These are phyloP conservation scores for Drosophila kurseongensis DNA, from an alignment of 1,140 invertebrate genomes.

Conservation along the genomic window DNA sequence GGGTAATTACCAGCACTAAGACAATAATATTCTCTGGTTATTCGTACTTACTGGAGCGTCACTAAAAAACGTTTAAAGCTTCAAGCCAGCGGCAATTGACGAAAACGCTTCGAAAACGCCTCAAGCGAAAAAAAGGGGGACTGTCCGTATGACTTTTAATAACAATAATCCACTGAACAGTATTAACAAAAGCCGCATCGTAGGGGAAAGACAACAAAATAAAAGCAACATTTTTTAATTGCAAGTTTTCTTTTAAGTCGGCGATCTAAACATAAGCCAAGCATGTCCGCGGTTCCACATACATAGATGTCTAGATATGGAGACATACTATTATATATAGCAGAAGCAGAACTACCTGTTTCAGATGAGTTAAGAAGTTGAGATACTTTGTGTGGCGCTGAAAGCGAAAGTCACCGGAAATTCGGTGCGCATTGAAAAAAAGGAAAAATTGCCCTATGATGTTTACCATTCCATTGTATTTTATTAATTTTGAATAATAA, in stretches of 20 bases:
- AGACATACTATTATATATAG: neutral
- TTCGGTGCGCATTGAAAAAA: neutral
- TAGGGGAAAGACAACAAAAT: constrained; percentile 16
- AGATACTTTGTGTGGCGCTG: neutral
- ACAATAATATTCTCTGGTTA: constrained; percentile 32
- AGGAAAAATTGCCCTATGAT: neutral
- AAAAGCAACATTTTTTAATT: constrained; percentile 61
- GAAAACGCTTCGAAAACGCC: constrained; percentile 16
- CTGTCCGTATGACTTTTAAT: constrained; percentile 43
- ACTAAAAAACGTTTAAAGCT: constrained; percentile 72
- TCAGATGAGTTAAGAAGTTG: constrained; percentile 23
- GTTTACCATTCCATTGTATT: neutral
- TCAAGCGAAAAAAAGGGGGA: constrained; percentile 9
- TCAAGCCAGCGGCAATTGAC: constrained; percentile 47
- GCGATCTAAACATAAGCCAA: constrained; percentile 43
- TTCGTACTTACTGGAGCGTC: constrained; percentile 65
- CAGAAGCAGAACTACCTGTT: constrained; percentile 28
- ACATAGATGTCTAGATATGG: constrained; percentile 9
- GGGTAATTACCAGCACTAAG: constrained; percentile 46
- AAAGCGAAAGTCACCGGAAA: constrained; percentile 24
- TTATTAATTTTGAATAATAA: too few species aligned
- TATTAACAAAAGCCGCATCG: constrained; percentile 33
- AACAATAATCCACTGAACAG: constrained; percentile 60
- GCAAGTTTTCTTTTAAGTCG: constrained; percentile 63
- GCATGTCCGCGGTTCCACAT: constrained; percentile 25